Evolutionary conservation across 1,140 invertebrate species (phyloP).

Genomic region (Panagrolaimus sp.): DNA sequence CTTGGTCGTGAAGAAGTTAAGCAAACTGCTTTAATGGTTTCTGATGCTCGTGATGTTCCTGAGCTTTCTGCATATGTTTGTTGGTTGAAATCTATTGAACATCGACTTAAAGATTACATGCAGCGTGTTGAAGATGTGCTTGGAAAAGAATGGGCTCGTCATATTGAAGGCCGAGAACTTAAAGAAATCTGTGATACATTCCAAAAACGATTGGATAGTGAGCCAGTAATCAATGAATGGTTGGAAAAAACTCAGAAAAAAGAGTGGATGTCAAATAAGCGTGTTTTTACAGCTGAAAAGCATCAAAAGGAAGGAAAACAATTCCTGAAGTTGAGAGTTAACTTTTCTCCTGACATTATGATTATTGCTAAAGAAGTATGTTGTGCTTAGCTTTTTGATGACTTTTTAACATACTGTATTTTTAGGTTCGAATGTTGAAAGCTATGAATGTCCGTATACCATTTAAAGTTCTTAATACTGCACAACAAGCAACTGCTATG

Average conservation of each 20-base stretch:
- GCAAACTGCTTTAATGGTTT: slow-evolving; percentile 71
- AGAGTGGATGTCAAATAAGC: slow-evolving; percentile 82
- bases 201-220: slow-evolving; percentile 79
- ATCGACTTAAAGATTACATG: slow-evolving; percentile 92
- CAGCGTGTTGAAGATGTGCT: slow-evolving; percentile 93
- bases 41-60: slow-evolving; percentile 72
- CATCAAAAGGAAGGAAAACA: slow-evolving; percentile 39
- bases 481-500: slow-evolving; percentile 93
- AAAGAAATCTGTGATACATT: slow-evolving; percentile 97
- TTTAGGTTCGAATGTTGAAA: slow-evolving; percentile 83
- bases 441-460: slow-evolving; percentile 85
- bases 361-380: slow-evolving; percentile 86
- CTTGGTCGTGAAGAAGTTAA: slow-evolving; percentile 80
- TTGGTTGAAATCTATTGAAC: slow-evolving; percentile 94
- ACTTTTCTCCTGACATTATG: slow-evolving; percentile 96
- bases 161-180: slow-evolving; percentile 91
- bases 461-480: slow-evolving; percentile 94
- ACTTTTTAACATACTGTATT: slow-evolving; percentile 8
- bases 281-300: slow-evolving; percentile 90
- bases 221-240: slow-evolving; percentile 97
- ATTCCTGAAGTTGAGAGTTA: slow-evolving; percentile 85
- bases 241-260: slow-evolving; percentile 81
- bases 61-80: slow-evolving; percentile 94
- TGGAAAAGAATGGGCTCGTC: slow-evolving; percentile 95
- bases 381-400: too few relatives aligned